Evolutionary conservation across 2,113 vertebrate species (phyloP).

Genomic region (Trematomus loennbergii): DNA sequence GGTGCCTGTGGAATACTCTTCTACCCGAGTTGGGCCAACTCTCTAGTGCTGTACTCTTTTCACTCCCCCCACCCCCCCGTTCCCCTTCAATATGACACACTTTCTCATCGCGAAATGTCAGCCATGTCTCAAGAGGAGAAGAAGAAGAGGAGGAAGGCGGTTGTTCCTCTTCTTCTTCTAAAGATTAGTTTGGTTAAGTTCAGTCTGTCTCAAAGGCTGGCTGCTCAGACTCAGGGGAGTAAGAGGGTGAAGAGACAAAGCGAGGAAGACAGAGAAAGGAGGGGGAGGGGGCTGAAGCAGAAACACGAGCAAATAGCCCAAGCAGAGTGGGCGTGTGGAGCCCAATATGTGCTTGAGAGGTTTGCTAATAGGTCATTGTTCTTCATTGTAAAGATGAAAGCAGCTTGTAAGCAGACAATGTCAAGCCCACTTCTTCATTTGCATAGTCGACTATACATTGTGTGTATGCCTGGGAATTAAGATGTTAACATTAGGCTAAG

Average conservation of each 20-base stretch:
- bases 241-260: conserved; percentile 24
- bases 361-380: conserved; percentile 70
- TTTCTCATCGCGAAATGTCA: conserved; percentile 74
- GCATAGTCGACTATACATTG: conserved; percentile 24
- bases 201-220: conserved; percentile 56
- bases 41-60: conserved; percentile 14
- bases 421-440: conserved; percentile 55
- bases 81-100: conserved; percentile 51
- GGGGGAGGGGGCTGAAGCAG: neutral
- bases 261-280: conserved; percentile 20
- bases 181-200: conserved; percentile 75
- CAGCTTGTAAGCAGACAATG: conserved; percentile 48
- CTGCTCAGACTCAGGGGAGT: conserved; percentile 54
- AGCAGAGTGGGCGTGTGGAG: conserved; percentile 39
- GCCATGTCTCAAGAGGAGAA: conserved; percentile 60
- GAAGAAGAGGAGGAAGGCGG: conserved; percentile 15
- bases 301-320: conserved; percentile 50
- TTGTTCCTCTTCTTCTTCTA: conserved; percentile 45
- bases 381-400: conserved; percentile 66
- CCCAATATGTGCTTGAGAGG: conserved; percentile 49
- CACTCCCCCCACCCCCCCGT: neutral
- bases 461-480: conserved; percentile 5
- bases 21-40: conserved; percentile 51
- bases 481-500: neutral
- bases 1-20: conserved; percentile 43